Conservation (phyloP, 1,140 invertebrate genomes). For the Pinna nobilis region DNA sequence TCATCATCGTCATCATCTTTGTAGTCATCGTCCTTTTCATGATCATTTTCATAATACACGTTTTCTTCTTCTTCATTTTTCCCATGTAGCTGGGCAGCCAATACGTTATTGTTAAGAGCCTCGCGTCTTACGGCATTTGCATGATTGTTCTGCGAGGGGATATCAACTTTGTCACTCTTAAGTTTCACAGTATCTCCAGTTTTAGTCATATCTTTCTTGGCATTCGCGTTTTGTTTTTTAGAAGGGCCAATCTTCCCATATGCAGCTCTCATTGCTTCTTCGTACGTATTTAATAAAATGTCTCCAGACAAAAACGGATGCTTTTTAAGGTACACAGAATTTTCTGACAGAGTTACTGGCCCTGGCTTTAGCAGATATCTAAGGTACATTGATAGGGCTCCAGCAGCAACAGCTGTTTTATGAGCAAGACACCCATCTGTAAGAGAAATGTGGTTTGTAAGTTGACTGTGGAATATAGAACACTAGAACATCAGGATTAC, state of each 20-base stretch:
- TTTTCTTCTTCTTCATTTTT: conserved; percentile 32
- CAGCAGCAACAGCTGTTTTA: conserved; percentile 68
- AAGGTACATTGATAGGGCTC: conserved; percentile 67
- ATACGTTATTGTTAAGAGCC: conserved; percentile 34
- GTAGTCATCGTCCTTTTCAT: conserved; percentile 30
- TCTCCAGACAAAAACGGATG: conserved; percentile 40
- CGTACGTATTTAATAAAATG: conserved; percentile 28
- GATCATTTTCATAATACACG: conserved; percentile 30
- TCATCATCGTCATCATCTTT: conserved; percentile 43
- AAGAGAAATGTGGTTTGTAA: no score
- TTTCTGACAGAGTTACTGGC: conserved; percentile 37
- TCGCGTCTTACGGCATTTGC: conserved; percentile 5
- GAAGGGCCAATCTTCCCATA: conserved; percentile 3
- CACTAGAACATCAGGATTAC: no score
- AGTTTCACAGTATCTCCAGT: conserved; percentile 1
- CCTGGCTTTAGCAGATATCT: conserved; percentile 64
- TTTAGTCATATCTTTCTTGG: background rate
- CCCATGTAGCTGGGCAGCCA: conserved; percentile 28
- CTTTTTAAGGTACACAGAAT: conserved; percentile 16
- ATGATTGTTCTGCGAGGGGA: conserved; percentile 6
- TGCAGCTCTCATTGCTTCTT: background rate
- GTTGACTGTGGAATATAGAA: no score
- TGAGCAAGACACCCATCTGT: conserved; percentile 68
- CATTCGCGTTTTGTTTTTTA: background rate
- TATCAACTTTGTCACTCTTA: background rate